phyloP scores from a whole-genome alignment of 2,113 vertebrate genomes.

The Scalopus aquaticus region DNA sequence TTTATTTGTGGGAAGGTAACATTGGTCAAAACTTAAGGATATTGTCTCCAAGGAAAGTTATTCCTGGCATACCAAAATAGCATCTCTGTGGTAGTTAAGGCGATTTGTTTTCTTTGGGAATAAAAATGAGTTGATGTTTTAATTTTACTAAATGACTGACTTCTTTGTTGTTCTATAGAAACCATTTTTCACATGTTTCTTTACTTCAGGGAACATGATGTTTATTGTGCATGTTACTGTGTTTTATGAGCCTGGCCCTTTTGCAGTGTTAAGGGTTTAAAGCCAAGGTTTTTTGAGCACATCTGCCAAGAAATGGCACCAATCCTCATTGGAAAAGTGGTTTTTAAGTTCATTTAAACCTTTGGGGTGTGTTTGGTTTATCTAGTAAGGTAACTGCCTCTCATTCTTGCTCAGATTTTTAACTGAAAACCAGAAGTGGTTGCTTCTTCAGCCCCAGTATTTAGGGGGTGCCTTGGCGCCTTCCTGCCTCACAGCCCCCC shows the following conservation, averaged over 20 bases:
- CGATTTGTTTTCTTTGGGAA: background rate
- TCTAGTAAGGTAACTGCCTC: background rate
- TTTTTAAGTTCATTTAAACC: background rate
- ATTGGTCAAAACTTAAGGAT: background rate
- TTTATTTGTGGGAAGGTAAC: background rate
- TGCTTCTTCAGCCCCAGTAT: background rate
- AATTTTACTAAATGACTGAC: background rate
- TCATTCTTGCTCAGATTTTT: conserved; percentile 21
- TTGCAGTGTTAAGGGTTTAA: conserved; percentile 22
- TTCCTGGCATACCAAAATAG: background rate
- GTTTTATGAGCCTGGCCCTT: background rate
- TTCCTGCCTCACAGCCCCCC: background rate
- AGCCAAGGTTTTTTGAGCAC: background rate
- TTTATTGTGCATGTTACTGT: conserved; percentile 18
- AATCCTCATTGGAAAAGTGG: background rate
- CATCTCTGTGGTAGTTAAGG: background rate
- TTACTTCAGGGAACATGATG: background rate
- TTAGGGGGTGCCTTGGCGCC: background rate
- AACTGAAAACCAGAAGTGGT: background rate
- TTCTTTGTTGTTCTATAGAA: background rate
- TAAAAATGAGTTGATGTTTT: conserved; percentile 29
- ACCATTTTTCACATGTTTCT: background rate
- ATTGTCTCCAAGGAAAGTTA: background rate
- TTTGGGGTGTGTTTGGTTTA: background rate
- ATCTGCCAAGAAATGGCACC: conserved; percentile 1